Evolutionary conservation across 2,113 vertebrate genomes (phyloP).

Genomic region (Burhinus oedicnemus): DNA sequence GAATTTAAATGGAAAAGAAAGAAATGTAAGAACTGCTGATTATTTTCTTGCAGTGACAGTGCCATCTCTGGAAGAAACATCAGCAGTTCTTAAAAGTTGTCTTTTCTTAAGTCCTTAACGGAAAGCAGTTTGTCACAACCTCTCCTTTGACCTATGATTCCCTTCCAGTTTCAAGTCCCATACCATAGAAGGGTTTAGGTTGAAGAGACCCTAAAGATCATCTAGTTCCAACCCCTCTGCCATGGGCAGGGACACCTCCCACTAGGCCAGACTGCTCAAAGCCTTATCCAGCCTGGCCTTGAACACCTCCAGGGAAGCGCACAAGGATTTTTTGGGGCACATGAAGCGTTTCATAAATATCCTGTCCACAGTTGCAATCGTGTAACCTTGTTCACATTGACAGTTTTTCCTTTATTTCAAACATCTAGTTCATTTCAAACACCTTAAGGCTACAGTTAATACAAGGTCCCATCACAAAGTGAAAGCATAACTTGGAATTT

Average conservation of each 20-base stretch:
- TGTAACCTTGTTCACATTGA: background rate
- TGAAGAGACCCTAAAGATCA: no score
- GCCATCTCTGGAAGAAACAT: background rate
- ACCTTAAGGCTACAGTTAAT: background rate
- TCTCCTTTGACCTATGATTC: background rate
- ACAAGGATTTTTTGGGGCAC: background rate
- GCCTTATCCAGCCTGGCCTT: no score
- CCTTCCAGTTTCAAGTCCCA: background rate
- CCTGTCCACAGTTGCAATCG: background rate
- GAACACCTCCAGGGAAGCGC: no score
- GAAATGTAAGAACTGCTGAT: background rate
- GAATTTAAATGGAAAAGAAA: background rate
- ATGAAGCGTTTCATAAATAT: background rate
- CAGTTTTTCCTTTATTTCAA: background rate
- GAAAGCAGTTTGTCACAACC: background rate
- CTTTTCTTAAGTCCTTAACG: background rate
- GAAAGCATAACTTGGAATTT: background rate
- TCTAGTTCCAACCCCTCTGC: no score
- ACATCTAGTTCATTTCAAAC: background rate
- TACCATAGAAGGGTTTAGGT: no score
- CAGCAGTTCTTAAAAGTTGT: background rate
- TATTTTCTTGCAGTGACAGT: background rate
- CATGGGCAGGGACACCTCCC: no score
- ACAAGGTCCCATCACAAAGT: background rate
- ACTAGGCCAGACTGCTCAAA: no score